Conservation (phyloP, 2,113 vertebrate species). For the Clupea harengus region DNA sequence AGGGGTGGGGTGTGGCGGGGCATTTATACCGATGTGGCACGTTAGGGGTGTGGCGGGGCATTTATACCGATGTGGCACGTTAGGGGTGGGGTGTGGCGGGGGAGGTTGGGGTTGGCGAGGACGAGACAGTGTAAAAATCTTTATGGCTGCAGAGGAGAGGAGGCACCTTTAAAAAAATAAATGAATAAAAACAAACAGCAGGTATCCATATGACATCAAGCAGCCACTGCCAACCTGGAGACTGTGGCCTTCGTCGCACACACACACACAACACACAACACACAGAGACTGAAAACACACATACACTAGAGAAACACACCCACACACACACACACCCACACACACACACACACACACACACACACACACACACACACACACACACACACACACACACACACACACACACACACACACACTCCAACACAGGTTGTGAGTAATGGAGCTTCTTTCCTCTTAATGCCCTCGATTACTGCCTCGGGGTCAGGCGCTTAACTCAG, state of each 20-base stretch:
- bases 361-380: conserved; percentile 6
- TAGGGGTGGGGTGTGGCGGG: background rate
- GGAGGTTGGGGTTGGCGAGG: background rate
- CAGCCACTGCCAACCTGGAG: background rate
- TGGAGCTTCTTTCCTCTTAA: conserved; percentile 15
- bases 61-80: background rate
- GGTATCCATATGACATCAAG: background rate
- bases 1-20: no score
- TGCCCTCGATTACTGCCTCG: background rate
- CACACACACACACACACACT: background rate
- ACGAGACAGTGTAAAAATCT: conserved; percentile 5
- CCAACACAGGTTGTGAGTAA: background rate
- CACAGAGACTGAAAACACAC: background rate
- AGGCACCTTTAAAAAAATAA: background rate
- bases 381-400: background rate
- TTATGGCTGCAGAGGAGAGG: conserved; percentile 11
- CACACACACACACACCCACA: background rate
- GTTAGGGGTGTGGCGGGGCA: no score
- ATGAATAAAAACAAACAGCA: background rate
- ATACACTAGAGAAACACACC: background rate
- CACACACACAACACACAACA: conserved; percentile 2
- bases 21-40: no score
- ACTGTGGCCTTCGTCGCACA: background rate
- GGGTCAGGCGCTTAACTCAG: background rate
- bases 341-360: background rate